Base-by-base conservation (phyloP, 1,140 invertebrate genomes). In the Pseudomyrmex cubaensis region DNA sequence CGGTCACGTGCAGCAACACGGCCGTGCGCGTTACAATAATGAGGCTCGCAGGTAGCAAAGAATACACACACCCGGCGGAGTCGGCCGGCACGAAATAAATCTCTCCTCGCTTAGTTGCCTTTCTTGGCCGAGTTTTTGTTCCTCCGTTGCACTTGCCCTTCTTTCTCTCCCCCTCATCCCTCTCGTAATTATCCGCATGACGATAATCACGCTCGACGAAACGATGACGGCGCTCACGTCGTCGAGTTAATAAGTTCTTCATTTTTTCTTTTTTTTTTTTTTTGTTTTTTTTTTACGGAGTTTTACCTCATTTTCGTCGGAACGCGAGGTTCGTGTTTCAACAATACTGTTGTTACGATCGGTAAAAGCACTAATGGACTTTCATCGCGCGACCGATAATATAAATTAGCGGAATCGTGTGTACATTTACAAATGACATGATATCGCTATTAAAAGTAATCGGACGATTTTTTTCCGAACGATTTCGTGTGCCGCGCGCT, bases 1-100 rank as follows among this genome's bases (percentile, higher is more conserved):
- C 52, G 52, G 52, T 15, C 35, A 22, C 72, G 17, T 61, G 44
- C 56, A 46, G 25, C 70, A 13, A 35, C 13, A 59, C 52, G 69
- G 25, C 52, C 69, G 25, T 73, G 54, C 56, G 15, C 5, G 70
- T 59, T 35, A 46, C 72, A 25, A 74, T 74, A 61, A 74, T 61
- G 56, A 74, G 50, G 56, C 69, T 72, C 69, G 12, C 35, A 56
- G 20, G 44, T 72, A 50, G 12, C 35, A 56, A 15, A 22, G 56
- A 61, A 74, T 74, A 74, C 17, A 20, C 13, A 17, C 17, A 17
- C 13, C 50, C 50, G 50, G 50, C 50, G 35, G 56, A 74, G 54
- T 72, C 83, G 22, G 20, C 15, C 20, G 56, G 56, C 44, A 48
- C 73, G 52, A 76, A 85, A 85, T 85, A 82, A 87, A 85, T 83